A percentile compares a stretch with the other conserved stretches of the same genome.
phyloP scores from a whole-genome alignment of 2,113 vertebrate species.

The Myxocyprinus asiaticus region DNA sequence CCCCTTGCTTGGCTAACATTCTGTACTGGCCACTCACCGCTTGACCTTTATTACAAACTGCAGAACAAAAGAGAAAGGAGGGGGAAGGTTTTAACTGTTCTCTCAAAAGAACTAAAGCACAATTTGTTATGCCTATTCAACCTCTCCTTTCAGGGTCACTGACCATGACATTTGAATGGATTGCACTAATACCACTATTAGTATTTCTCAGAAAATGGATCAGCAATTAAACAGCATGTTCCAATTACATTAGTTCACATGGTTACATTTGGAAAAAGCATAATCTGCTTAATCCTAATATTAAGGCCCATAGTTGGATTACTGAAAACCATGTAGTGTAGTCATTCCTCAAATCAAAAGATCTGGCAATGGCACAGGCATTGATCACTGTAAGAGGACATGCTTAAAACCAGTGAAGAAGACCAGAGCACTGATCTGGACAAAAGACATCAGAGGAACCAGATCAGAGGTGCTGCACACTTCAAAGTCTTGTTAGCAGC shows the following conservation, averaged over 20 bases:
- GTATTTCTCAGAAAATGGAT: too few species aligned
- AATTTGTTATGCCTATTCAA: too few species aligned
- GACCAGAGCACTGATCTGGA: conserved; percentile 23
- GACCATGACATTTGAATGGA: too few species aligned
- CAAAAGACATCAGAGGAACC: conserved; percentile 24
- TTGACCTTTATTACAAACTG: conserved; percentile 92
- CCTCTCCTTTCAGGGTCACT: too few species aligned
- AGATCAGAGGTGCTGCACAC: conserved; percentile 12
- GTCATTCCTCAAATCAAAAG: conserved; percentile 7
- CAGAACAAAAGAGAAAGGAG: conserved; percentile 33
- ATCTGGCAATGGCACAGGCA: conserved; percentile 4
- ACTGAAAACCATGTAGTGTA: not conserved
- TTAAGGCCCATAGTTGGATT: too few species aligned
- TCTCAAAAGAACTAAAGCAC: too few species aligned
- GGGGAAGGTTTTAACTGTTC: not conserved
- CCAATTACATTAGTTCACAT: too few species aligned
- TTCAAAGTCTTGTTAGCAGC: conserved; percentile 33
- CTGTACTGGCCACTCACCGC: conserved; percentile 90
- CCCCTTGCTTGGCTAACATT: conserved; percentile 90
- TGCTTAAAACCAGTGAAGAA: not conserved
- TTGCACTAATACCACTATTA: too few species aligned
- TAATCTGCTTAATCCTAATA: too few species aligned
- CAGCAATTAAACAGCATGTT: too few species aligned
- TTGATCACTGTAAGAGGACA: not conserved
- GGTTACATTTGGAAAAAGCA: too few species aligned